Base-by-base conservation (phyloP, 1,140 invertebrate species). In the Halesus radiatus region DNA sequence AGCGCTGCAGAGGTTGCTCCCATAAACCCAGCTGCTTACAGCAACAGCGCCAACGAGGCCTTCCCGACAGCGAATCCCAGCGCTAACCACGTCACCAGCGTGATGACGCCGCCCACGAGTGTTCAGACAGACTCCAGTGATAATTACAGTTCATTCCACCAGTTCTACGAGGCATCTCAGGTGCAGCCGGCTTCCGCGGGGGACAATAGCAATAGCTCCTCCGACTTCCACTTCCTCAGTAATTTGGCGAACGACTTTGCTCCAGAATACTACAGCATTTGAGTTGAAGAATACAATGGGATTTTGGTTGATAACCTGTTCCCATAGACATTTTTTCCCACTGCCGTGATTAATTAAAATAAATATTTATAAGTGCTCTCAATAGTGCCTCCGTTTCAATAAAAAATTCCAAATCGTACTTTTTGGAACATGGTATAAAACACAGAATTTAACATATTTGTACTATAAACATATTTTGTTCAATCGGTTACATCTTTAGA, bases 161-260 rank as follows among this genome's bases (percentile, higher is more conserved):
- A 93, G 83, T 94, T 93, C 85, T 95, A 94, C 86, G 91, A 93
- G 79, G 89, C 89, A 5, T 88, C 91, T 18, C 88, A 91, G 80
- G 87, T 88, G 16, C 86, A 87, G 58, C 88, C 92, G 26, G 86
- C 90, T 83, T 81, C 88, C 83, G 81, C 91, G 86, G 88, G 92
- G n/a, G 94, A 96, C 82, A 96, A 96, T 87, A 96, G 94, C 83
- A 96, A 96, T 85, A 96, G 95, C 85, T 96, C 95, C 1, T 96
- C 96, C 8, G 96, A 97, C 85, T 97, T 97, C 87, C 97, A 97
- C 87, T 97, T 97, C 85, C 91, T 97, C 54, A 96, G 95, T 85
- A 97, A 96, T 85, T 90, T 97, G 84, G 95, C 96, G 73, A 97
- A 96, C 87, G 96, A 97, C 85, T 97, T 97, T 86, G 95, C 94